Conservation (phyloP, 2,113 vertebrate species). For the Corythoichthys intestinalis region DNA sequence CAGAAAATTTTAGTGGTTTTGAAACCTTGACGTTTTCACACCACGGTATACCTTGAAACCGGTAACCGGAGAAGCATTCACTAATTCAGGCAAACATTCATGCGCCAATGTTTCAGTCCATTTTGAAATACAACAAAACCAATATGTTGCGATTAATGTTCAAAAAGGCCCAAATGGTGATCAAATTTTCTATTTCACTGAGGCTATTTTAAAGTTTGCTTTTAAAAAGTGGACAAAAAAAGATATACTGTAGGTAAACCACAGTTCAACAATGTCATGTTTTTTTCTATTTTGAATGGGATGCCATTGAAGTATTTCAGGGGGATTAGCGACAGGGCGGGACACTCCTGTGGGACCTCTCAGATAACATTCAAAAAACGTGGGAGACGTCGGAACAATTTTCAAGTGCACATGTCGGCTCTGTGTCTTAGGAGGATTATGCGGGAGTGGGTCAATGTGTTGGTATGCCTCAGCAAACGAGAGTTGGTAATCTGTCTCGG, state of each 20-base stretch:
- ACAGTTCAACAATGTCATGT: background rate
- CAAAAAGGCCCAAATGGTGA: too few species aligned
- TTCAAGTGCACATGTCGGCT: constrained; percentile 5
- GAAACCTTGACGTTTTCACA: too few species aligned
- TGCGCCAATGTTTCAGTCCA: too few species aligned
- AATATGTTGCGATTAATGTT: too few species aligned
- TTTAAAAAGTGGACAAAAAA: background rate
- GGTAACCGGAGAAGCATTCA: too few species aligned
- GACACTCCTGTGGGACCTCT: constrained; percentile 31
- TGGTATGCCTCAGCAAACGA: background rate
- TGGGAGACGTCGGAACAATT: constrained; percentile 1
- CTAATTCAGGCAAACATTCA: too few species aligned
- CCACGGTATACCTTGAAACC: too few species aligned
- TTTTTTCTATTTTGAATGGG: constrained; percentile 24
- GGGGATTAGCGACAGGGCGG: constrained; percentile 30
- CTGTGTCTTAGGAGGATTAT: background rate
- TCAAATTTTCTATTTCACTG: background rate
- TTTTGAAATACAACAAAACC: too few species aligned
- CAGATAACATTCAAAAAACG: constrained; percentile 43
- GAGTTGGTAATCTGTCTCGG: background rate
- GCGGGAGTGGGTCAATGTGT: background rate
- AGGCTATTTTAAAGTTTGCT: background rate
- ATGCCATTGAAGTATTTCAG: constrained; percentile 60
- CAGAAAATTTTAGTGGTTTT: too few species aligned
- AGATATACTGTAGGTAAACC: background rate